Percentiles rank a stretch among this genome's conserved stretches.
Conservation (phyloP, 2,113 vertebrate species). For the Lontra canadensis region DNA sequence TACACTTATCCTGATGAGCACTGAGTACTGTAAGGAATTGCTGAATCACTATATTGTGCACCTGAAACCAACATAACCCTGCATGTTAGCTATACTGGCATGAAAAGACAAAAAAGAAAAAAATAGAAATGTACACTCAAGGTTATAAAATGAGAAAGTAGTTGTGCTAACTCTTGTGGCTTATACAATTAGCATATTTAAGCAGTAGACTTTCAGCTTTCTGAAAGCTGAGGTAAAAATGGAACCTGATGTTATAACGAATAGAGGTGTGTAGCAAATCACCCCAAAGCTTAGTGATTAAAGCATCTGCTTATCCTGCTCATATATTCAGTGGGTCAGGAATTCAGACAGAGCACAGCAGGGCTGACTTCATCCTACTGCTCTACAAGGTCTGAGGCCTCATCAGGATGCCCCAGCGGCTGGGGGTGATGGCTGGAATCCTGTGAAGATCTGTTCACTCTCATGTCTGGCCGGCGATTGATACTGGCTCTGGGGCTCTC, state of each 20-base stretch:
- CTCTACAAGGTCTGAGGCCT: not conserved
- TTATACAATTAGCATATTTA: not conserved
- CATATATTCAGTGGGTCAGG: not conserved
- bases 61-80: not conserved
- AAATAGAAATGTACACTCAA: not conserved
- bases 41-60: not conserved
- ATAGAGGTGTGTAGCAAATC: not conserved
- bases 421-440: not conserved
- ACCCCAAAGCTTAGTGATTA: not conserved
- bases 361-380: not conserved
- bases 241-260: not conserved
- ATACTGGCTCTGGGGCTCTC: not conserved
- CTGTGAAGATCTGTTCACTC: not conserved
- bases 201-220: constrained; percentile 40
- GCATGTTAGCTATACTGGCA: not conserved
- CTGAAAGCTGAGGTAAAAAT: not conserved
- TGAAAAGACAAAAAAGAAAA: not conserved
- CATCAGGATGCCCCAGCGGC: not conserved
- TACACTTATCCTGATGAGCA: not conserved
- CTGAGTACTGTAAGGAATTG: not conserved
- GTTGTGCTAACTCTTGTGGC: not conserved
- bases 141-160: not conserved
- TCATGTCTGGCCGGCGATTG: not conserved
- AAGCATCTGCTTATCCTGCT: not conserved
- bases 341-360: not conserved